A percentile compares a stretch with the other conserved stretches of the same genome.
These are phyloP conservation scores for Blera fallax DNA, from an alignment of 2,888 invertebrate genomes.

Conservation along the genomic window DNA sequence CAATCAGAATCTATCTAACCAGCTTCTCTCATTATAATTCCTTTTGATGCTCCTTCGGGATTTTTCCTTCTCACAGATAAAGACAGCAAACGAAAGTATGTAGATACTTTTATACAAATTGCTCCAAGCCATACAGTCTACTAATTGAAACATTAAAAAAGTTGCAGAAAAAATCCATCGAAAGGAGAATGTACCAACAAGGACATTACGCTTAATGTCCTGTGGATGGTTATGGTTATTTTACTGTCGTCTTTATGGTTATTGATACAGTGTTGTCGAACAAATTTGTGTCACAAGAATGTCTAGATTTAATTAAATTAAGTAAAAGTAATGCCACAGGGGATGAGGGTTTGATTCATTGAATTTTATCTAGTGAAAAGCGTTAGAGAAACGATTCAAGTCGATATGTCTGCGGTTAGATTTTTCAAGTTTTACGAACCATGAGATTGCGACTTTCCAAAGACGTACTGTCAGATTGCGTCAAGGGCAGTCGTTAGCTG, in stretches of 20 bases:
- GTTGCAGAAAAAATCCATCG: constrained; percentile 11
- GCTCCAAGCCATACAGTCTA: neutral
- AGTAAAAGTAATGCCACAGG: constrained; percentile 1
- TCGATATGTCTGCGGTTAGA: neutral
- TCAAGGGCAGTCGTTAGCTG: neutral
- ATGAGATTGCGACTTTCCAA: too few relatives aligned
- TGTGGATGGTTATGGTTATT: constrained; percentile 46
- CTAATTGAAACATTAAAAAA: constrained; percentile 49
- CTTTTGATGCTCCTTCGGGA: neutral
- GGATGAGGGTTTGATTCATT: neutral
- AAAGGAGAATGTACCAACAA: constrained; percentile 14
- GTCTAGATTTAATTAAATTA: constrained; percentile 34
- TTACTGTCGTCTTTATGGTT: constrained; percentile 56
- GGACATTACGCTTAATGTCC: constrained; percentile 46
- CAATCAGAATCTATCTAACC: neutral
- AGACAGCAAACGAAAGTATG: neutral
- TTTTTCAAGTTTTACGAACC: neutral
- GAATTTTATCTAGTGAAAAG: neutral
- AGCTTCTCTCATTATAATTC: neutral
- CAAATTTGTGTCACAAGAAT: neutral
- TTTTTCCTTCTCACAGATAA: neutral
- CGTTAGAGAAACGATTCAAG: neutral
- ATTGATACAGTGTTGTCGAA: constrained; percentile 26
- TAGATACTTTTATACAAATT: neutral
- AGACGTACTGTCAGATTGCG: neutral